Evolutionary conservation across 2,888 invertebrate genomes (phyloP).

Genomic region (Noctua fimbriata): DNA sequence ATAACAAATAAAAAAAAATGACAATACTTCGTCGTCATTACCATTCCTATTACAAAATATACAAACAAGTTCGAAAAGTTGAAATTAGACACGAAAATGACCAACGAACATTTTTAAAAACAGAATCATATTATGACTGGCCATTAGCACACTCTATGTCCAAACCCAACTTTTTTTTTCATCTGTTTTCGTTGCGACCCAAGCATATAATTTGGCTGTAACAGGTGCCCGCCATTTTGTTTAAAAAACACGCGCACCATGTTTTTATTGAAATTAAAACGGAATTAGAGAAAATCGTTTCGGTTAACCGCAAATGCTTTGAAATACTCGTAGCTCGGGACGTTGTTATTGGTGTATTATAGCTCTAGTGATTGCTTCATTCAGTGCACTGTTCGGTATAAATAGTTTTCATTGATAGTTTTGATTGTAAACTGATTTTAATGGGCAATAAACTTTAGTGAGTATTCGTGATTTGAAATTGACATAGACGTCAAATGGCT

Average conservation of each 20-base stretch:
- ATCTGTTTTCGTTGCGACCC: constrained; percentile 57
- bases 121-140: constrained; percentile 51
- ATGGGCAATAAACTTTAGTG: constrained; percentile 50
- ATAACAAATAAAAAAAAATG: not conserved
- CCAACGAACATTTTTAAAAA: constrained; percentile 51
- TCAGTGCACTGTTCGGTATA: constrained; percentile 45
- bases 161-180: constrained; percentile 57
- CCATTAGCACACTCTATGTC: constrained; percentile 59
- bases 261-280: constrained; percentile 84
- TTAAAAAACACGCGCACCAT: constrained; percentile 67
- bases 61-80: not conserved
- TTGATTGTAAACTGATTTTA: constrained; percentile 42
- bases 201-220: constrained; percentile 76
- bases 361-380: constrained; percentile 61
- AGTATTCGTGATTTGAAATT: constrained; percentile 41
- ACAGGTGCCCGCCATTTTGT: constrained; percentile 77
- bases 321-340: constrained; percentile 61
- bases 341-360: constrained; percentile 61
- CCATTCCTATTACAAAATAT: not conserved
- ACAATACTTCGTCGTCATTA: not conserved
- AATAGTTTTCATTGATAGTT: constrained; percentile 56
- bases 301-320: constrained; percentile 81
- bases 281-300: constrained; percentile 83
- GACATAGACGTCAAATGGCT: constrained; percentile 12
- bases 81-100: constrained; percentile 11